A percentile compares a stretch with the other conserved stretches of the same genome.
Conservation (phyloP, 1,140 invertebrate genomes). For the Centruroides sculpturatus region DNA sequence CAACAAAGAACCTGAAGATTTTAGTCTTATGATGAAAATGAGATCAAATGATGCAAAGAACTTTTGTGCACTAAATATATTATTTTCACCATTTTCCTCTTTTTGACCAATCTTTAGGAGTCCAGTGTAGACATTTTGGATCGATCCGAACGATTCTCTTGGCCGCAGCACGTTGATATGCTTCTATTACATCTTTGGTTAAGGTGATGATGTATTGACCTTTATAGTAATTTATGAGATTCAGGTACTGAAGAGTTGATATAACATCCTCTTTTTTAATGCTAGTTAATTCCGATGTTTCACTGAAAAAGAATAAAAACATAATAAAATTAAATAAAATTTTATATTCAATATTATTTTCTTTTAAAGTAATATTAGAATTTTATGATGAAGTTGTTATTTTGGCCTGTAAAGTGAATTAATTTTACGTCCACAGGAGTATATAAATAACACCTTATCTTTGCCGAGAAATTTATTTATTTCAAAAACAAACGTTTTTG, state of each 20-base stretch:
- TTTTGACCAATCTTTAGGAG: slow-evolving; percentile 97
- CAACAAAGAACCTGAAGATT: no score
- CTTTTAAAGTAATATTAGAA: no score
- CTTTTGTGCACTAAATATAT: no score
- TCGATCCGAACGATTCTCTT: slow-evolving; percentile 84
- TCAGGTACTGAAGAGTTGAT: slow-evolving; percentile 90
- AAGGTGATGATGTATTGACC: slow-evolving; percentile 96
- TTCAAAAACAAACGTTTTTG: no score
- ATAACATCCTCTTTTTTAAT: slow-evolving; percentile 99
- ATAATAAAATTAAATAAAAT: slow-evolving; percentile 1
- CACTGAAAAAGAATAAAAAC: slow-evolving; percentile 43
- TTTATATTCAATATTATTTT: no score
- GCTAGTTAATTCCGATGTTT: slow-evolving; percentile 92
- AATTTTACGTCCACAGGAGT: no score
- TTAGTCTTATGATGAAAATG: no score
- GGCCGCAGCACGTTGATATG: slow-evolving; percentile 69
- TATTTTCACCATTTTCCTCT: slow-evolving; percentile 76
- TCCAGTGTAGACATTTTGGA: slow-evolving; percentile 92
- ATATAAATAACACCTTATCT: no score
- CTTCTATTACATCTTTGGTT: slow-evolving; percentile 74
- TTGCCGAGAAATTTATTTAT: no score
- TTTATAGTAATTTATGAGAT: slow-evolving; percentile 97
- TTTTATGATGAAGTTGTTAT: no score
- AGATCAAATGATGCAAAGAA: no score
- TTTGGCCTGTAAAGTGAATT: no score